Conservation (phyloP, 2,113 vertebrate species). For the human (Homo sapiens) region GRCh38 chr7:124207501-124208000, state of each 20-base stretch:
- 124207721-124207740: neutral
- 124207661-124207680: neutral
- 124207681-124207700: neutral
- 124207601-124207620: neutral
- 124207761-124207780: neutral
- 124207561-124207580: neutral
- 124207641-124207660: neutral
- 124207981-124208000: no score
- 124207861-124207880: conserved; percentile 16
- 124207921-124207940: no score
- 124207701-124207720: neutral
- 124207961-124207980: no score
- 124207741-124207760: neutral
- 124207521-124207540: neutral
- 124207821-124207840: neutral
- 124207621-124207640: neutral
- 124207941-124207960: no score
- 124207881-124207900: neutral
- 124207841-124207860: neutral
- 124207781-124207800: neutral
- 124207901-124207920: fast-evolving
- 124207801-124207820: neutral
- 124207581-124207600: neutral
- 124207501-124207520: neutral
- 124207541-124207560: neutral